Conservation (phyloP, 2,888 invertebrate species). For the Diarsia dahlii region DNA sequence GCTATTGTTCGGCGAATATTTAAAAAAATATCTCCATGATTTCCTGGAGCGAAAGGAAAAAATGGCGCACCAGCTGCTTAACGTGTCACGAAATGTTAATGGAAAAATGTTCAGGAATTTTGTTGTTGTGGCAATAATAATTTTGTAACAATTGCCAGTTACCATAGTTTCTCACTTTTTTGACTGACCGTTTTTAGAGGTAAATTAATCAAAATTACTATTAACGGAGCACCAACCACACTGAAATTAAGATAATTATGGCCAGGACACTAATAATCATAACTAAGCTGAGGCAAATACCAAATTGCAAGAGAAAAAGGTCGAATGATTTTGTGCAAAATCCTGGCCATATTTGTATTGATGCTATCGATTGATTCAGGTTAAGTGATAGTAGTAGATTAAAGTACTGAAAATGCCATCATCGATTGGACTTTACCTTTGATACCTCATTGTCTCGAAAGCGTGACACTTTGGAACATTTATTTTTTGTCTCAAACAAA, state of each 20-base stretch:
- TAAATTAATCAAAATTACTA: background rate
- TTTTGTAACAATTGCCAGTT: constrained; percentile 10
- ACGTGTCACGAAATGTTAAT: constrained; percentile 45
- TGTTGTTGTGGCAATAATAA: constrained; percentile 5
- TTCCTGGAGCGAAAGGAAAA: constrained; percentile 55
- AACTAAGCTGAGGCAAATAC: background rate
- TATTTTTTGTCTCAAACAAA: no score
- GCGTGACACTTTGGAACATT: no score
- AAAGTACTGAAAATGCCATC: no score
- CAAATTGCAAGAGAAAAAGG: background rate
- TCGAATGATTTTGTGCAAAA: no score
- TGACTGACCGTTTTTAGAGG: background rate
- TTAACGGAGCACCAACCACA: background rate
- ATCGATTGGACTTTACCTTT: no score
- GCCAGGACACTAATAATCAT: background rate
- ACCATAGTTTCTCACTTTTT: background rate
- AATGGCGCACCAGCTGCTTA: constrained; percentile 54
- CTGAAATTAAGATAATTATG: background rate
- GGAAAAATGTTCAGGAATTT: constrained; percentile 29
- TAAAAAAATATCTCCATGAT: constrained; percentile 69
- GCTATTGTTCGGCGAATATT: constrained; percentile 73
- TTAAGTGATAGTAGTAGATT: no score
- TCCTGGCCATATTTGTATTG: no score
- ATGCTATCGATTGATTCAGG: no score
- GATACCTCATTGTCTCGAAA: no score